Evolutionary conservation across 2,888 invertebrate genomes (phyloP), one percentile per base, ranked within the genome.

Genomic region (Metallyticus violacea): DNA sequence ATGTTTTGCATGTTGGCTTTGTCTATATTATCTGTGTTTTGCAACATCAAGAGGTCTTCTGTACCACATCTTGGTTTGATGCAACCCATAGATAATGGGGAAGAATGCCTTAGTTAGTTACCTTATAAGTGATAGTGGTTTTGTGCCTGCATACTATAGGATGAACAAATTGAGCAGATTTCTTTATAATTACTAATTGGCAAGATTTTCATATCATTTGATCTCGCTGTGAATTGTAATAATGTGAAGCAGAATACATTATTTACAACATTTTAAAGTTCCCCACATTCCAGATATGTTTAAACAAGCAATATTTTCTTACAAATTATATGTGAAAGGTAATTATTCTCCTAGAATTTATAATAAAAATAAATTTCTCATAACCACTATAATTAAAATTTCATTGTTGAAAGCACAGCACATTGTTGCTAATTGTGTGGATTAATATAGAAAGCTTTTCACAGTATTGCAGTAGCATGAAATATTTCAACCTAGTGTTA

Each of bases 81-180:
- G 83, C 40, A 83, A 83, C 76, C 9, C 83, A 29, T 26, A 83
- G 83, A 83, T 83, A 77, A 76, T 15, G 7, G 9, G 29, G 7
- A 77, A 77, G 77, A n/a, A 15, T 62, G 40, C 15, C 77, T 29
- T 77, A 77, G 83, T 7, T 83, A 83, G 83, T 77, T 83, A 83
- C 77, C 77, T 62, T 76, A 27, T 83, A 83, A 76, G 76, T 76
- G 82, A 82, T 76, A 82, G 83, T 28, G 77, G 77, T n/a, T n/a
- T 77, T 83, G 77, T 83, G 83, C 83, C 83, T 83, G 77, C 7
- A 77, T 28, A 82, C 25, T 81, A 22, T 81, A 26, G 29, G 40
- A 80, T 6, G 15, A 81, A 28, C 25, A 29, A n/a, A 25, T 81
- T 81, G 6, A 62, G n/a, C n/a, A n/a, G n/a, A n/a, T n/a, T n/a